phyloP scores from a whole-genome alignment of 2,797 vertebrate genomes.

The Emydoidea blandingii region DNA sequence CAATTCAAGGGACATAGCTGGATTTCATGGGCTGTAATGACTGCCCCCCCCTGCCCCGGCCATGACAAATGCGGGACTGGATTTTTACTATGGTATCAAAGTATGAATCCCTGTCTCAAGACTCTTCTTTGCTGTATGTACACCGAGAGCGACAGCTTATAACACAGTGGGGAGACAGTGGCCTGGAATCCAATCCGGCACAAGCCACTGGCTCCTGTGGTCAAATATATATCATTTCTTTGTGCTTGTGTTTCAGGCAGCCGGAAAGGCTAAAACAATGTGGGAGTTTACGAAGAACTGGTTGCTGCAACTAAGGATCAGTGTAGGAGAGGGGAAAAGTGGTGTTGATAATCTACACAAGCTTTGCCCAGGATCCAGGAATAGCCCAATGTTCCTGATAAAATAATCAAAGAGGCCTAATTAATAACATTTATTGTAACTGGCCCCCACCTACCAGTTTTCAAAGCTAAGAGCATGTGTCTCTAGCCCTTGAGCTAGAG shows the following conservation, averaged over 20 bases:
- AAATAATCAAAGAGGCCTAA: background rate
- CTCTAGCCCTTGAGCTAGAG: background rate
- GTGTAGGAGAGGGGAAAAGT: background rate
- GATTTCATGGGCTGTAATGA: too few species aligned
- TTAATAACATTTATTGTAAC: background rate
- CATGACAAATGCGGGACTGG: too few species aligned
- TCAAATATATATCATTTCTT: background rate
- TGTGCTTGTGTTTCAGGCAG: background rate
- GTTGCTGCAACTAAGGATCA: background rate
- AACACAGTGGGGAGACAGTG: background rate
- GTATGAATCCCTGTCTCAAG: accelerated
- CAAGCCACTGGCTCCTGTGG: background rate
- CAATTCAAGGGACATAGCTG: background rate
- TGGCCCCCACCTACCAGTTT: background rate
- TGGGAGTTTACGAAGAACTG: accelerated
- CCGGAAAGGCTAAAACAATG: background rate
- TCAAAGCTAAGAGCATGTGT: background rate
- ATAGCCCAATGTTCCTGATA: background rate
- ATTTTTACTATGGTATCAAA: background rate
- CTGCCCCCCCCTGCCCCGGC: too few species aligned
- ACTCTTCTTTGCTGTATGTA: background rate
- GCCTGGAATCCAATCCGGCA: background rate
- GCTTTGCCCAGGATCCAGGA: background rate
- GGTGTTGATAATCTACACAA: background rate
- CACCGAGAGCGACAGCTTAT: background rate